Conservation (phyloP, 2,113 vertebrate genomes). For the Sceloporus tristichus region DNA sequence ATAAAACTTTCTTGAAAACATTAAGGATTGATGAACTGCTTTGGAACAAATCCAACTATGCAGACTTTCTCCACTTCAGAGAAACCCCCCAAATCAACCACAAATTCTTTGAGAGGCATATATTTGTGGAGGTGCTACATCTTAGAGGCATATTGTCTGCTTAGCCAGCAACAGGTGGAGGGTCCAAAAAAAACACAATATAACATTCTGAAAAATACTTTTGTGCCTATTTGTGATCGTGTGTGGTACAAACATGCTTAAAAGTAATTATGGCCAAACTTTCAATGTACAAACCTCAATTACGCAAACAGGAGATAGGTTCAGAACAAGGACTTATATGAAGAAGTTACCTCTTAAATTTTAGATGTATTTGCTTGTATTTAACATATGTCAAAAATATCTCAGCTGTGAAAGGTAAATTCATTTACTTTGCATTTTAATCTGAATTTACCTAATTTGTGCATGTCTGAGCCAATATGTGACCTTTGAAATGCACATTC, state of each 20-base stretch:
- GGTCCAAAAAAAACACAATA: constrained; percentile 44
- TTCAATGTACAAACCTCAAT: background rate
- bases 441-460: no score
- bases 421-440: no score
- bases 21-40: constrained; percentile 76
- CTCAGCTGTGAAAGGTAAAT: background rate
- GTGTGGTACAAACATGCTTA: background rate
- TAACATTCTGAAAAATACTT: background rate
- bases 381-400: background rate
- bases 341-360: background rate
- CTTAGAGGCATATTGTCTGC: constrained; percentile 6
- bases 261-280: background rate
- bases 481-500: no score
- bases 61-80: constrained; percentile 68
- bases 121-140: constrained; percentile 43
- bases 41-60: constrained; percentile 70
- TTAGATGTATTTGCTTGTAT: background rate
- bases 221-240: background rate
- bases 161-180: constrained; percentile 44
- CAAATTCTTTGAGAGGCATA: constrained; percentile 58
- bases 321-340: background rate
- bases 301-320: background rate
- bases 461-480: no score
- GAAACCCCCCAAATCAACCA: constrained; percentile 61
- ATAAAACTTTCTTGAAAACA: constrained; percentile 79